Evolutionary conservation across 2,888 invertebrate species (phyloP), one percentile per base, ranked within the genome.

Genomic region (Malthinus flaveolus): DNA sequence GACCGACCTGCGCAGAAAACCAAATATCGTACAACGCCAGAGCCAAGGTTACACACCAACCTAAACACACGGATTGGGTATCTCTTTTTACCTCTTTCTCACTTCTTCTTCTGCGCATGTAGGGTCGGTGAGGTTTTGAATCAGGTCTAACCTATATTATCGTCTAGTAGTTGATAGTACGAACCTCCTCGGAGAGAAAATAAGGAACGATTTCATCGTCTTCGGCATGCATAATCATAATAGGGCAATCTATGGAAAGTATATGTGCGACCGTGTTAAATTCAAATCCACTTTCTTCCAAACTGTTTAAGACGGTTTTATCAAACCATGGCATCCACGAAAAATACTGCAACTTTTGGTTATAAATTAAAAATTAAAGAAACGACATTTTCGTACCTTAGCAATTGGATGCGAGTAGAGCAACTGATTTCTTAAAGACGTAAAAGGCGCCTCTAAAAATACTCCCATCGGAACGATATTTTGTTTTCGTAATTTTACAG

Each of bases 291-390:
- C 89, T 87, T 6, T 81, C 77, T 33, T 85, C 83, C 76, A 96
- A 87, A 1, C 95, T 92, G 7, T 86, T 80, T 1, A 93, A 83
- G 73, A 96, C 88, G 9, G 89, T 83, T 62, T 81, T 80, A 49
- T 91, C 86, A 77, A 91, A 93, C 86, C 92, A 93, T 0, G 96
- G 95, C 65, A 96, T 81, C 81, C 90, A 87, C 0, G 85, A 85
- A 65, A 90, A 93, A 7, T 92, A 79, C 90, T 93, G 80, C 1
- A 78, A 74, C 63, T 23, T 23, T 23, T 23, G 23, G n/a, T n/a
- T 23, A 23, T 23, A 49, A 13, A 9, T 37, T 8, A 39, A 49
- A 10, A 9, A 31, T 13, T 9, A 54, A 76, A 61, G 34, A 77
- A 52, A 15, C 74, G 54, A 66, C 11, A 68, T 63, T 44, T 56